These are phyloP conservation scores for Phainopepla nitens DNA, from an alignment of 2,113 vertebrate genomes.

Conservation along the genomic window DNA sequence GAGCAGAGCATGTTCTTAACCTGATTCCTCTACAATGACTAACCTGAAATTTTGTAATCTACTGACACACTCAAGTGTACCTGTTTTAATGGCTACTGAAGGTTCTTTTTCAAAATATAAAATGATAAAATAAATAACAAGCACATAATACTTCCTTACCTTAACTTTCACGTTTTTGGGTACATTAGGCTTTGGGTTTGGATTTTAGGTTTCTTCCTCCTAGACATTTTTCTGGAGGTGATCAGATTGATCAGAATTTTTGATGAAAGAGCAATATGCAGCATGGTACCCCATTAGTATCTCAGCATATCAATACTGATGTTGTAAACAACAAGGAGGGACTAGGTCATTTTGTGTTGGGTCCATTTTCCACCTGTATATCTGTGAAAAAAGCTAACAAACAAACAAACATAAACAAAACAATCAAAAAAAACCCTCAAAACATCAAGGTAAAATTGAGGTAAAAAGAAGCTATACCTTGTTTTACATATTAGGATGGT, in stretches of 20 bases:
- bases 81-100: background rate
- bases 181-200: background rate
- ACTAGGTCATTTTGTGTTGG: background rate
- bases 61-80: background rate
- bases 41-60: background rate
- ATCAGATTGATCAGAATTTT: background rate
- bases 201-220: background rate
- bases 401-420: background rate
- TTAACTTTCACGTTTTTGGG: background rate
- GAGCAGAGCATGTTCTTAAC: background rate
- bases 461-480: background rate
- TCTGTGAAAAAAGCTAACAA: background rate
- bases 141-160: background rate
- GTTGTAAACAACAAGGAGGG: background rate
- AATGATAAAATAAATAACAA: background rate
- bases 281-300: background rate
- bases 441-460: background rate
- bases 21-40: background rate
- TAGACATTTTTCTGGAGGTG: background rate
- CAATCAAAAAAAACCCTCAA: rapidly evolving
- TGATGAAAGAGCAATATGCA: background rate
- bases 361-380: background rate
- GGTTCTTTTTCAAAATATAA: background rate
- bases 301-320: background rate
- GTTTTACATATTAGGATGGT: background rate